phyloP scores from a whole-genome alignment of 2,888 invertebrate species.

The Lepas anatifera region DNA sequence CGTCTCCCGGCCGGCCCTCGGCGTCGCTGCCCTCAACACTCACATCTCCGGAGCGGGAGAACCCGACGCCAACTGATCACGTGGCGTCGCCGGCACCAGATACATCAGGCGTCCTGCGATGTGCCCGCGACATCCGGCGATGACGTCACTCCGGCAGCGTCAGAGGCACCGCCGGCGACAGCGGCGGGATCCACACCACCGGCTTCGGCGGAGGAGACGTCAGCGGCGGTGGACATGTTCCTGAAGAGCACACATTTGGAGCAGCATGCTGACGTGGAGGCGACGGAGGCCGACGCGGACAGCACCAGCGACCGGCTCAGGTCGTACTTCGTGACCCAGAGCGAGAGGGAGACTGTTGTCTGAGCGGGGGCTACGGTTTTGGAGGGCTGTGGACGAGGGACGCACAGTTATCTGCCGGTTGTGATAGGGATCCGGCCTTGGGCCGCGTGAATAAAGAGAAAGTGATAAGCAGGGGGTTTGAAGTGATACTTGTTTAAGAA shows the following conservation, averaged over 20 bases:
- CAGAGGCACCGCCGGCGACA: constrained; percentile 22
- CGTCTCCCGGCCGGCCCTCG: background rate
- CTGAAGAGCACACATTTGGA: background rate
- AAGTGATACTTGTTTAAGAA: too few relatives aligned
- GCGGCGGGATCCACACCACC: too few relatives aligned
- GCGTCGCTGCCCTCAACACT: background rate
- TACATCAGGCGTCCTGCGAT: too few relatives aligned
- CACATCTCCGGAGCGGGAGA: constrained; percentile 9
- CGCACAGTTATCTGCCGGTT: too few relatives aligned
- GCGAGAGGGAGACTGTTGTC: background rate
- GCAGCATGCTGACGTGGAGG: background rate
- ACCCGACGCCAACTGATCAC: constrained; percentile 20
- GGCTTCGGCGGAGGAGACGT: too few relatives aligned
- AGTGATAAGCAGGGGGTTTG: too few relatives aligned
- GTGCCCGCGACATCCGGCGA: too few relatives aligned
- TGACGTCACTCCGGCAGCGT: constrained; percentile 16
- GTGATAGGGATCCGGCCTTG: too few relatives aligned
- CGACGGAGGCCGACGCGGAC: background rate
- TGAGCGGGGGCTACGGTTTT: constrained; percentile 24
- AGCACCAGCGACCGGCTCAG: constrained; percentile 17
- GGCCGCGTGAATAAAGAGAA: too few relatives aligned
- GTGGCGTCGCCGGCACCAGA: constrained; percentile 9
- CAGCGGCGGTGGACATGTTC: background rate
- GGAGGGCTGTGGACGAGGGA: too few relatives aligned
- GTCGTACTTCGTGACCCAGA: constrained; percentile 22